Evolutionary conservation across 2,888 invertebrate species (phyloP), one percentile per base, ranked within the genome.

Genomic region (Tromatobia lineatoria): DNA sequence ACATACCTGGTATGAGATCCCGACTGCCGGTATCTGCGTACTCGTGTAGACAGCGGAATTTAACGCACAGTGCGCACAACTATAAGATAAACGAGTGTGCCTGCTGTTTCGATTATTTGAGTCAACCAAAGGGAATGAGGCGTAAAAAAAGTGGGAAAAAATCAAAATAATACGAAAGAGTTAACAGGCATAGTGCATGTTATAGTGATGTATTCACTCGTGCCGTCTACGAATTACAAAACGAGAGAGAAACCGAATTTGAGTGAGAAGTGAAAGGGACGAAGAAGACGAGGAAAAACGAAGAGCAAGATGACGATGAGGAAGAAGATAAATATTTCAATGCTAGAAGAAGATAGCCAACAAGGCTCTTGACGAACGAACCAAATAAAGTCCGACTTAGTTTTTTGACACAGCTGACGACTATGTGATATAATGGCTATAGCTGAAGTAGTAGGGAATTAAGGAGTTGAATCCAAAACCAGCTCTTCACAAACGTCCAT

Each of bases 321-420:
- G 18, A 76, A 11, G 38, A 54, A 15, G 50, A 23, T 20, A 66
- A 74, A 74, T 61, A 47, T 61, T 67, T 47, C 42, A 25, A 18
- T 52, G 67, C 6, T 47, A 47, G 25, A 45, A 66, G 7, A 15
- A 74, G 50, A 18, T 2, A 52, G 6, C 20, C 45, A n/a, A 25
- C 25, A 25, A 54, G 11, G 13, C 57, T 52, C 57, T 57, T 45
- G 82, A 79, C 78, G 80, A 85, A 83, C 86, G 86, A 81, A 80
- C 88, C 89, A 89, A 91, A 90, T 90, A 90, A 90, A 90, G 88
- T 86, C 80, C 83, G 87, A 86, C 83, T 88, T 86, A 88, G 88
- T 87, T 87, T 86, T 87, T 87, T 86, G 85, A 71, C 57, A 57
- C 3, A 13, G 15, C 42, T n/a, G 57, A 7, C 23, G 45, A 71